A percentile compares a stretch with the other conserved stretches of the same genome.
Evolutionary conservation across 2,113 vertebrate species (phyloP).

Genomic region (Atherinomorus stipes): DNA sequence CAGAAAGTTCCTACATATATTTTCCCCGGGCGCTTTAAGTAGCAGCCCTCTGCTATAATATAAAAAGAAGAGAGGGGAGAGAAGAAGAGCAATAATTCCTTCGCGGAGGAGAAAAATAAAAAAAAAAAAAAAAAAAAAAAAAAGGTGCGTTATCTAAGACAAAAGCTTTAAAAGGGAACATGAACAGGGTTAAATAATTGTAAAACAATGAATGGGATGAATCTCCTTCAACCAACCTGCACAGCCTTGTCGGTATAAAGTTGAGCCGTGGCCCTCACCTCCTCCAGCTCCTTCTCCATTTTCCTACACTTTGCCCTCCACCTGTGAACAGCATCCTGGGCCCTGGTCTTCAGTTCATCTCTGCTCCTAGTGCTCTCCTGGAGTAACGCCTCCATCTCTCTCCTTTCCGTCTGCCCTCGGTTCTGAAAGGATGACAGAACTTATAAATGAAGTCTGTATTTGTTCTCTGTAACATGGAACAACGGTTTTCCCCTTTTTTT

Average conservation of each 20-base stretch:
- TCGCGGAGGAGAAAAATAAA: no score
- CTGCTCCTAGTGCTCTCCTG: conserved; percentile 85
- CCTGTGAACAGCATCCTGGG: conserved; percentile 88
- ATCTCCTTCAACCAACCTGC: conserved; percentile 78
- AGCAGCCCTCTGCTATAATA: no score
- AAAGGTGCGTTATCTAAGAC: no score
- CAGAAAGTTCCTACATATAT: no score
- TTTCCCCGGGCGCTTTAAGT: no score
- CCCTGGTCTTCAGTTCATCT: conserved; percentile 89
- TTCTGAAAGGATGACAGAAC: conserved; percentile 51
- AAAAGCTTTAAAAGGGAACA: no score
- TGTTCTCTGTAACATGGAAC: conserved; percentile 13
- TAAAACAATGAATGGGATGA: neutral
- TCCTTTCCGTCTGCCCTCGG: conserved; percentile 79
- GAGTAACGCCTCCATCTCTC: conserved; percentile 84
- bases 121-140: no score
- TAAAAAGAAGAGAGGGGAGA: no score
- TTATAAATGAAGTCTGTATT: conserved; percentile 17
- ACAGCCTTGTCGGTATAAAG: conserved; percentile 80
- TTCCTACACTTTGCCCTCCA: conserved; percentile 92
- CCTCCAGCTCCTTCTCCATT: conserved; percentile 86
- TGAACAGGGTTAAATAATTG: no score
- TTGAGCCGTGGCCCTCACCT: conserved; percentile 75
- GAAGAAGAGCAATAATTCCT: no score
- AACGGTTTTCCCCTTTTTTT: neutral